Percentiles rank a stretch among this genome's conserved stretches.
phyloP scores from a whole-genome alignment of 2,888 invertebrate species.

The Scaptomyza caliginosa region DNA sequence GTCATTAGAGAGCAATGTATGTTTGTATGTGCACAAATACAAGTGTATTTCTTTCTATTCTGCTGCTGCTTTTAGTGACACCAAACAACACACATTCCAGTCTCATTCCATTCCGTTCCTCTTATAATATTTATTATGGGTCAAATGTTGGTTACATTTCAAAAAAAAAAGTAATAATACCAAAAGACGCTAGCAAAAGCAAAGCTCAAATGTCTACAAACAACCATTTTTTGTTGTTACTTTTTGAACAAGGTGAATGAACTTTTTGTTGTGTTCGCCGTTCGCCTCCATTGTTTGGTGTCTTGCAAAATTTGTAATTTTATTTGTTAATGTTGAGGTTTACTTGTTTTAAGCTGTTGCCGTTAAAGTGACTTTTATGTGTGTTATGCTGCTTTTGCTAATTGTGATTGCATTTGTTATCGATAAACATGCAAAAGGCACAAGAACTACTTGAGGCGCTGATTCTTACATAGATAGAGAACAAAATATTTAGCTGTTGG shows the following conservation, averaged over 20 bases:
- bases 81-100: conserved; percentile 30
- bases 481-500: conserved; percentile 13
- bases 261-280: conserved; percentile 54
- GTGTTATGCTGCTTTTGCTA: conserved; percentile 4
- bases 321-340: conserved; percentile 24
- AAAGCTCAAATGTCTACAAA: conserved; percentile 34
- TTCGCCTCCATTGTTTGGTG: conserved; percentile 23
- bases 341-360: not conserved
- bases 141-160: conserved; percentile 69
- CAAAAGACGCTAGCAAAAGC: conserved; percentile 37
- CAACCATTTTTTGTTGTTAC: conserved; percentile 6
- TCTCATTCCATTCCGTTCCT: conserved; percentile 31
- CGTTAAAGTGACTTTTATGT: not conserved
- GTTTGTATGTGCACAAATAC: conserved; percentile 4
- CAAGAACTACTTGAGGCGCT: conserved; percentile 14
- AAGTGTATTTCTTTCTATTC: conserved; percentile 44
- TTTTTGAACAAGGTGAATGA: conserved; percentile 73
- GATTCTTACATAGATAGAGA: conserved; percentile 6
- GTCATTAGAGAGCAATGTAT: conserved; percentile 69
- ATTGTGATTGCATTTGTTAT: conserved; percentile 21
- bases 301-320: conserved; percentile 54
- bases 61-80: conserved; percentile 45
- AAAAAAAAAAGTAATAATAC: conserved; percentile 25
- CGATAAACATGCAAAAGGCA: conserved; percentile 30
- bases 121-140: conserved; percentile 65